Conservation (phyloP, 2,113 vertebrate species). For the Cairina moschata region DNA sequence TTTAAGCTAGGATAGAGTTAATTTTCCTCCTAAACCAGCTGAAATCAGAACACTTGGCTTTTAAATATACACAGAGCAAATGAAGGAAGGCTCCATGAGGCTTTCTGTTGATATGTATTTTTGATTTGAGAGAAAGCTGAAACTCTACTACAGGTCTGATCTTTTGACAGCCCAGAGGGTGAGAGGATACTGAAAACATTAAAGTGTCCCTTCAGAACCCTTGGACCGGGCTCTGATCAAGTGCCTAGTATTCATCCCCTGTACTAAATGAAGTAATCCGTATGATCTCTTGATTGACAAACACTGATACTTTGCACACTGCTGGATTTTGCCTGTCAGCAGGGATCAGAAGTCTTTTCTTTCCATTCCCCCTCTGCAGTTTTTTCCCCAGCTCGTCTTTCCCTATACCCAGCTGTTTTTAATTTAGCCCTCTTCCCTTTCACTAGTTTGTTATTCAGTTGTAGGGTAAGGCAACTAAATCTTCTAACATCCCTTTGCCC, state of each 20-base stretch:
- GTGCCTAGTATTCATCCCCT: background rate
- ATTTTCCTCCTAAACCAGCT: no score
- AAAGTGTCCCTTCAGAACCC: background rate
- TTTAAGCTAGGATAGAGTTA: no score
- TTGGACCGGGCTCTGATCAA: background rate
- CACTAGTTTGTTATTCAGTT: background rate
- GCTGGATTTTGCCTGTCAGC: background rate
- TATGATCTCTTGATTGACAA: background rate
- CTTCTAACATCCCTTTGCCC: background rate
- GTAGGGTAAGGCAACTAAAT: background rate
- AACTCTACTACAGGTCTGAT: background rate
- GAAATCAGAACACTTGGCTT: background rate
- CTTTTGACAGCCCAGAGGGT: background rate
- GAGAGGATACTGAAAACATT: background rate
- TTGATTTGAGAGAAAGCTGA: background rate
- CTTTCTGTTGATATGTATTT: accelerated
- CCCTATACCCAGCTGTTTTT: background rate
- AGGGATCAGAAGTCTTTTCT: background rate
- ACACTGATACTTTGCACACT: background rate
- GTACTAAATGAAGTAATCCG: background rate
- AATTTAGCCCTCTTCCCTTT: background rate
- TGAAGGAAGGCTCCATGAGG: background rate
- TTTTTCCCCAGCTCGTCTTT: background rate
- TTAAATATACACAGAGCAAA: background rate
- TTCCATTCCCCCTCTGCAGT: background rate